These are phyloP conservation scores for Latheticus oryzae DNA, from an alignment of 2,888 invertebrate genomes.

Conservation along the genomic window DNA sequence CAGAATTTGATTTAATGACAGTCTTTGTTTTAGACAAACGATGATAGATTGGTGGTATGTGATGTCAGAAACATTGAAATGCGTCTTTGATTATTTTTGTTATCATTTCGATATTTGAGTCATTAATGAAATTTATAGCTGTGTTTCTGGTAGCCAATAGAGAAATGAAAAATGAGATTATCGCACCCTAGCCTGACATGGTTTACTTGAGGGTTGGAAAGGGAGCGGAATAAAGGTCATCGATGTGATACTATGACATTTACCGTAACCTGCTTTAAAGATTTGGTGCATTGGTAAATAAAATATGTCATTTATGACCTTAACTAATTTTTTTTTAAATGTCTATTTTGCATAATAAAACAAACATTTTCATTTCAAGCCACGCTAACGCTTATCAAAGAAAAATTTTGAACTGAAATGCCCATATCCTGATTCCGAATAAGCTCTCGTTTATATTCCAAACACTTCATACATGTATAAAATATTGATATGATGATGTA, in stretches of 20 bases:
- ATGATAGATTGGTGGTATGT: slow-evolving; percentile 13
- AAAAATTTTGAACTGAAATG: too few relatives aligned
- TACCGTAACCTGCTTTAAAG: slow-evolving; percentile 3
- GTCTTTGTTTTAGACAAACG: slow-evolving; percentile 8
- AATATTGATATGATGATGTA: too few relatives aligned
- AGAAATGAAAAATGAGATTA: slow-evolving; percentile 13
- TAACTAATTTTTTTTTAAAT: too few relatives aligned
- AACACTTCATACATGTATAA: too few relatives aligned
- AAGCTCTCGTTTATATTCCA: too few relatives aligned
- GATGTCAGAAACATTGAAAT: slow-evolving; percentile 1
- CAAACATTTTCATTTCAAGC: too few relatives aligned
- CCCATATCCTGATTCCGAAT: too few relatives aligned
- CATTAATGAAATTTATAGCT: neutral
- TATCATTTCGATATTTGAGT: neutral
- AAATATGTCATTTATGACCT: too few relatives aligned
- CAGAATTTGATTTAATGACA: slow-evolving; percentile 14
- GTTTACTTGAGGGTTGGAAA: slow-evolving; percentile 4
- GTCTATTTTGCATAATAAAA: too few relatives aligned
- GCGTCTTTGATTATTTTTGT: slow-evolving; percentile 10
- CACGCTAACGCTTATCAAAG: neutral
- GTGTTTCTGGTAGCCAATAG: slow-evolving; percentile 1
- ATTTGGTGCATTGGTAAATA: too few relatives aligned
- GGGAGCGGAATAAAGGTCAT: slow-evolving; percentile 10
- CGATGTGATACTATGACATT: slow-evolving; percentile 5
- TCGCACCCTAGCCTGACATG: neutral